Percentiles rank a stretch among this genome's conserved stretches.
Evolutionary conservation across 2,888 invertebrate species (phyloP).

Genomic region (Trypoxylon attenuatum): DNA sequence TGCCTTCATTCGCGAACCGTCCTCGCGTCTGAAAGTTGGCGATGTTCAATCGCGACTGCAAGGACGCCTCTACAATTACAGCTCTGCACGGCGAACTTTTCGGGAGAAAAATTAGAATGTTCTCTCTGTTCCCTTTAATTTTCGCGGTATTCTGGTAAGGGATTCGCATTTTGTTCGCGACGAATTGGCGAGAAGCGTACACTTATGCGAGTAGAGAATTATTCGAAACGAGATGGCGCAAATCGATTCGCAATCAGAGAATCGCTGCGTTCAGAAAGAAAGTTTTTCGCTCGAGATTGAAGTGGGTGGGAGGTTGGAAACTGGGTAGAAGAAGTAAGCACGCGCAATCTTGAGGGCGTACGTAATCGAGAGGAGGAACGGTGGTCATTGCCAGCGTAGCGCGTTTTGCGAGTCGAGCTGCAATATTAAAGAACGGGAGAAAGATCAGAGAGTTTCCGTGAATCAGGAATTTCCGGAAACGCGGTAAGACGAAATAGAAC

Average conservation of each 20-base stretch:
- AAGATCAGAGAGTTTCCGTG: too few species aligned
- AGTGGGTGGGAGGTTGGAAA: background rate
- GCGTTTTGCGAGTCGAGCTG: background rate
- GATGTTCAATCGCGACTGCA: too few species aligned
- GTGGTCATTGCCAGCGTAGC: background rate
- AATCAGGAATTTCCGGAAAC: background rate
- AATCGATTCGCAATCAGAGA: conserved; percentile 16
- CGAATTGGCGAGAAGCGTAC: too few species aligned
- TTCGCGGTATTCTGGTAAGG: too few species aligned
- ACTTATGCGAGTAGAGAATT: conserved; percentile 1
- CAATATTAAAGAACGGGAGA: conserved; percentile 32
- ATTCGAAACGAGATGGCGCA: conserved; percentile 10
- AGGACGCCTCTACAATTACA: too few species aligned
- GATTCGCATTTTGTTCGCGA: too few species aligned
- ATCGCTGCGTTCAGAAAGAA: background rate
- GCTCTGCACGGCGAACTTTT: too few species aligned
- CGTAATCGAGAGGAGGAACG: background rate
- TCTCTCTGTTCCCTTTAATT: too few species aligned
- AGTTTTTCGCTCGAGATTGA: background rate
- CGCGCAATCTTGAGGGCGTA: conserved; percentile 3
- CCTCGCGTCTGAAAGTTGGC: too few species aligned
- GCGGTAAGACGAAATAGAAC: conserved; percentile 20
- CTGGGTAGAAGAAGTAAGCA: background rate
- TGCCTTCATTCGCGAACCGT: too few species aligned
- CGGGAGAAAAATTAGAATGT: too few species aligned